Conservation (phyloP, 2,888 invertebrate species). For the Neria commutata region DNA sequence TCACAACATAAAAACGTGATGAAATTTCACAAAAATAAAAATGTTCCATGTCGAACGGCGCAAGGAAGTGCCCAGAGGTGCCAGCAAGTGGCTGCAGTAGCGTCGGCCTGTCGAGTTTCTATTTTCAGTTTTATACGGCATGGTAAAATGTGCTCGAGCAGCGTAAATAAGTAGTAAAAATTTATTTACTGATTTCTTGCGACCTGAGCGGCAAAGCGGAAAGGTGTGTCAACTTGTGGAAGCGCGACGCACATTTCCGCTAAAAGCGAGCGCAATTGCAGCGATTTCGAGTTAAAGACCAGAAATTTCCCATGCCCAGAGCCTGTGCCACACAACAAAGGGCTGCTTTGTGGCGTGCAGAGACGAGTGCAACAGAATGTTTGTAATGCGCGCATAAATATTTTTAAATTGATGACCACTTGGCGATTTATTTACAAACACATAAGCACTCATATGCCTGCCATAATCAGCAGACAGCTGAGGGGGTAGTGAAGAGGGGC, state of each 20-base stretch:
- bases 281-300: not conserved
- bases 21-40: constrained; percentile 59
- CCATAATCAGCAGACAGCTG: no score
- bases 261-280: not conserved
- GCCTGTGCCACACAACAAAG: not conserved
- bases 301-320: no score
- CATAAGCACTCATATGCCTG: not conserved
- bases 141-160: constrained; percentile 50
- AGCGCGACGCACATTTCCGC: not conserved
- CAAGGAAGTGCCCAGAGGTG: constrained; percentile 6
- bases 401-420: constrained; percentile 12
- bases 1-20: constrained; percentile 63
- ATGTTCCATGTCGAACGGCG: constrained; percentile 21
- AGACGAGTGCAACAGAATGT: not conserved
- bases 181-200: constrained; percentile 47
- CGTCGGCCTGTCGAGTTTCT: constrained; percentile 39
- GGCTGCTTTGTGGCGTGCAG: not conserved
- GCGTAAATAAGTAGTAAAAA: constrained; percentile 55
- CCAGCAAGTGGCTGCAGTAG: no score
- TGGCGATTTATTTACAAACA: constrained; percentile 12
- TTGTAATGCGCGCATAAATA: constrained; percentile 2
- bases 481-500: no score
- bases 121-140: constrained; percentile 49
- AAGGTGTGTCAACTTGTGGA: no score
- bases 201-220: not conserved